Conservation (phyloP, 37 sponge, comb jelly and placozoan species). For the Sycon ciliatum region DNA sequence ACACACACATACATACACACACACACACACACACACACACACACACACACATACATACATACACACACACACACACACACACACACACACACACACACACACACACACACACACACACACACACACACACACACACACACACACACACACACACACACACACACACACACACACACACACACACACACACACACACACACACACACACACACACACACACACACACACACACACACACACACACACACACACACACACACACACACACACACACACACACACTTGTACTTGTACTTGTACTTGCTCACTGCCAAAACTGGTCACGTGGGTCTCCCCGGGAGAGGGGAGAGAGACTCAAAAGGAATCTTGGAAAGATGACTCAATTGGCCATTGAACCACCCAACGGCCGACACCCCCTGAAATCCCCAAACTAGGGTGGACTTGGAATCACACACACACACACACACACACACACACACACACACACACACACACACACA, state of each 20-base stretch:
- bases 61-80: not conserved
- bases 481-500: conserved; percentile 5
- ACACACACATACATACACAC: not conserved
- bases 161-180: not conserved
- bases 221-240: conserved; percentile 1
- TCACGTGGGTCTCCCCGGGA: too few species aligned
- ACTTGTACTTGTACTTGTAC: not conserved
- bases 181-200: not conserved
- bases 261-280: not conserved
- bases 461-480: not conserved
- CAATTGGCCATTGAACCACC: too few species aligned
- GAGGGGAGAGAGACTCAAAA: too few species aligned
- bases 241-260: conserved; percentile 5
- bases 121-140: not conserved
- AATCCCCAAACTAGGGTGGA: too few species aligned
- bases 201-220: conserved; percentile 5
- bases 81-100: not conserved
- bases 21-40: not conserved
- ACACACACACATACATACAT: not conserved
- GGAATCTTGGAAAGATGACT: too few species aligned
- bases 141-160: not conserved
- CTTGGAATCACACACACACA: not conserved
- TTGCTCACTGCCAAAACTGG: too few species aligned
- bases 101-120: not conserved
- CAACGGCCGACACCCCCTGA: too few species aligned